phyloP scores from a whole-genome alignment of 2,888 invertebrate species.

The Erebia palarica region DNA sequence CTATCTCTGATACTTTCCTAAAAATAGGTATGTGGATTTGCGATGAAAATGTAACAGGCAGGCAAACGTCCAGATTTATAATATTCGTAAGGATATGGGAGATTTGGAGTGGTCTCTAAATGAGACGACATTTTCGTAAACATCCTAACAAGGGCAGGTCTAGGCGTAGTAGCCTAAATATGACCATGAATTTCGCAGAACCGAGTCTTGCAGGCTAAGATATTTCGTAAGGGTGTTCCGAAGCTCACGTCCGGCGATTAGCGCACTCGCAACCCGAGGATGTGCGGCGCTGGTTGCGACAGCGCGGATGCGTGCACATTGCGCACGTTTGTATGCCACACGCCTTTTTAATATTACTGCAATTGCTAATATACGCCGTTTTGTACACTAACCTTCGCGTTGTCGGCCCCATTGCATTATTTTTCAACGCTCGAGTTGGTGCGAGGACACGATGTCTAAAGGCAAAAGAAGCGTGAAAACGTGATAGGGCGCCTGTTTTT shows the following conservation, averaged over 20 bases:
- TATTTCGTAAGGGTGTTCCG: slow-evolving; percentile 70
- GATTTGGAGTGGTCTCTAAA: background rate
- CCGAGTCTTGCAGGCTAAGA: slow-evolving; percentile 27
- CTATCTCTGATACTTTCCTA: too few species aligned
- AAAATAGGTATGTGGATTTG: too few species aligned
- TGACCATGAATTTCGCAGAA: slow-evolving; percentile 37
- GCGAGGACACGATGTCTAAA: slow-evolving; percentile 59
- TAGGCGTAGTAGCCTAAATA: background rate
- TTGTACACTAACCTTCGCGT: slow-evolving; percentile 73
- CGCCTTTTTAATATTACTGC: slow-evolving; percentile 73
- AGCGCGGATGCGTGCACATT: slow-evolving; percentile 76
- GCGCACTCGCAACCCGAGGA: slow-evolving; percentile 75
- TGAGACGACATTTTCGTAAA: background rate
- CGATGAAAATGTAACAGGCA: too few species aligned
- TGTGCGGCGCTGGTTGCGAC: slow-evolving; percentile 74
- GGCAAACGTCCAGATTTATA: too few species aligned
- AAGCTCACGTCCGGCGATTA: slow-evolving; percentile 77
- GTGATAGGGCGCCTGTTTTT: background rate
- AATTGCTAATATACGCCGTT: slow-evolving; percentile 74
- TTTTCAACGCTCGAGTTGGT: slow-evolving; percentile 73
- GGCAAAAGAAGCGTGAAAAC: slow-evolving; percentile 12
- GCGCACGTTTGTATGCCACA: slow-evolving; percentile 59
- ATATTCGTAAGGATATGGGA: too few species aligned
- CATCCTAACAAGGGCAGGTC: slow-evolving; percentile 6
- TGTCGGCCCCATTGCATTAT: slow-evolving; percentile 75